phyloP scores from a whole-genome alignment of 2,797 vertebrate species.

The Microctenopoma stevenorrisi region DNA sequence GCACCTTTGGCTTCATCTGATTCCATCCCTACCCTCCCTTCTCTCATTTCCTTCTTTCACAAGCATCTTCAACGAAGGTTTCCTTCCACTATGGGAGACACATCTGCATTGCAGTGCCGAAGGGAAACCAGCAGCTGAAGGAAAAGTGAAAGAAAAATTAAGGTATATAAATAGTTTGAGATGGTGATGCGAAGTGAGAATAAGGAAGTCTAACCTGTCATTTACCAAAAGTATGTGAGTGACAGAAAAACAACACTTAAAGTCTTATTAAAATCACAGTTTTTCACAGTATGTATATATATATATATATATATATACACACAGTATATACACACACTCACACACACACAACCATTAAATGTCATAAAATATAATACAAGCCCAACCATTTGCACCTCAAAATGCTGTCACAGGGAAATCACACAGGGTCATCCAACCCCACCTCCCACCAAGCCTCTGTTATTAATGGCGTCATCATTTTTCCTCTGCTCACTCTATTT shows the following conservation, averaged over 20 bases:
- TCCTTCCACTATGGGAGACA: slow-evolving; percentile 63
- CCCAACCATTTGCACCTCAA: slow-evolving; percentile 76
- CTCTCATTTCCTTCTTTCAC: slow-evolving; percentile 54
- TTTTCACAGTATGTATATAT: too few relatives aligned
- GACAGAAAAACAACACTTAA: slow-evolving; percentile 54
- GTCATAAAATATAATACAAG: slow-evolving; percentile 65
- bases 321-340: too few relatives aligned
- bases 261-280: slow-evolving; percentile 14
- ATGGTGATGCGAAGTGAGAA: slow-evolving; percentile 24
- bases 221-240: slow-evolving; percentile 60
- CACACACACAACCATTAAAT: slow-evolving; percentile 43
- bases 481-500: slow-evolving; percentile 80
- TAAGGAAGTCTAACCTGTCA: slow-evolving; percentile 44
- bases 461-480: slow-evolving; percentile 85
- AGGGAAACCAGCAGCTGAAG: slow-evolving; percentile 48
- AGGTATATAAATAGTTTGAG: slow-evolving; percentile 44
- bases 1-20: slow-evolving; percentile 29
- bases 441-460: slow-evolving; percentile 66
- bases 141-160: slow-evolving; percentile 41
- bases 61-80: slow-evolving; percentile 66
- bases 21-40: slow-evolving; percentile 46
- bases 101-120: slow-evolving; percentile 86
- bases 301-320: too few relatives aligned
- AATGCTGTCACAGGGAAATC: slow-evolving; percentile 80
- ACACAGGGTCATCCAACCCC: slow-evolving; percentile 76